Percentiles rank a stretch among this genome's conserved stretches.
These are phyloP conservation scores for Oryzias dopingdopingensis DNA, from an alignment of 2,797 vertebrate genomes.

Conservation along the genomic window DNA sequence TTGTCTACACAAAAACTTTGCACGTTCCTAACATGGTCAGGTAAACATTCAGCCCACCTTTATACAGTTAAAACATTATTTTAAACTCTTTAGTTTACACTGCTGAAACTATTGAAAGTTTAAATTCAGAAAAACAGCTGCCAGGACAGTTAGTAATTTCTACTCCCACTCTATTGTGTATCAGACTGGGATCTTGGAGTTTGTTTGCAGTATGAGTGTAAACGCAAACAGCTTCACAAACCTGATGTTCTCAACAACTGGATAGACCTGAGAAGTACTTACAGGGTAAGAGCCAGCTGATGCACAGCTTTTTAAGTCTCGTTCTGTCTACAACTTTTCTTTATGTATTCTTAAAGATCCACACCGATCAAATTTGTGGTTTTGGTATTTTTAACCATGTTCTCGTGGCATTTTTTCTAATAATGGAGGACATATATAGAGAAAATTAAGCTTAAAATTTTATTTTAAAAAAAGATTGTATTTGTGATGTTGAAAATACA, in stretches of 20 bases:
- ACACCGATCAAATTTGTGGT: no score
- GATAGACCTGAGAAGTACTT: conserved; percentile 92
- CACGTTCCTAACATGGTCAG: conserved; percentile 95
- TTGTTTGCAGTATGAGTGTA: conserved; percentile 93
- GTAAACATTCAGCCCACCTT: conserved; percentile 56
- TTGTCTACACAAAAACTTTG: conserved; percentile 71
- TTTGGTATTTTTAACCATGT: no score
- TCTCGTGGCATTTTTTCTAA: no score
- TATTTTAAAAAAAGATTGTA: no score
- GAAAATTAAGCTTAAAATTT: no score
- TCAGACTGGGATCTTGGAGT: conserved; percentile 96
- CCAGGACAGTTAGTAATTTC: neutral
- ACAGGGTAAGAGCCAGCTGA: conserved; percentile 78
- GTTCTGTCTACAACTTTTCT: neutral
- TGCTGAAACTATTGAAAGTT: neutral
- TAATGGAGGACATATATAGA: no score
- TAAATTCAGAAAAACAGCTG: no score
- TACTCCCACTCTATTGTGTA: neutral
- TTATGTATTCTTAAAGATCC: neutral
- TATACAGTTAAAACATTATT: no score
- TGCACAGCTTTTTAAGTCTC: neutral
- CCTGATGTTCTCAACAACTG: conserved; percentile 87
- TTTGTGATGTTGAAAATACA: no score
- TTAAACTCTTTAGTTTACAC: neutral
- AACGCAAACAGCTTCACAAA: conserved; percentile 90